phyloP scores from a whole-genome alignment of 2,888 invertebrate genomes.

The Cephus sareptanus region DNA sequence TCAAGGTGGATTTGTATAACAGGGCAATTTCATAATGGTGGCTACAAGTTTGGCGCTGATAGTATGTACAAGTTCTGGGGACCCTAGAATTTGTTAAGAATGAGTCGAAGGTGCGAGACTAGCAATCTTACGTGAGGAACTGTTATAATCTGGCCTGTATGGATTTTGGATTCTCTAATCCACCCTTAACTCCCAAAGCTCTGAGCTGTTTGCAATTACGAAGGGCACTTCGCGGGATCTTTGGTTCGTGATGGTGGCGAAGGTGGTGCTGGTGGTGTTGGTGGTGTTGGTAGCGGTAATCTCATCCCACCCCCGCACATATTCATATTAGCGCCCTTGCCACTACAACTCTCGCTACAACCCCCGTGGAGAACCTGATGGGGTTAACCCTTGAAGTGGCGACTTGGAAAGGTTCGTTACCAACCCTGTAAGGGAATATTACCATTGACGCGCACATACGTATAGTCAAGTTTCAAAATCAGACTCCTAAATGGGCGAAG shows the following conservation, averaged over 20 bases:
- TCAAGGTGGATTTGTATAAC: not conserved
- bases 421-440: not conserved
- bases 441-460: not conserved
- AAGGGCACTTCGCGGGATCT: constrained; percentile 42
- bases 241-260: constrained; percentile 23
- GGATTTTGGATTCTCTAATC: constrained; percentile 28
- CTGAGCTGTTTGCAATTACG: constrained; percentile 43
- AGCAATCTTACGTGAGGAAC: not conserved
- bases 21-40: not conserved
- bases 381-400: constrained; percentile 9
- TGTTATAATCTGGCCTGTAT: not conserved
- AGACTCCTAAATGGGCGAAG: not conserved
- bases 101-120: not conserved
- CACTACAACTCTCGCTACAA: constrained; percentile 4
- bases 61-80: not conserved
- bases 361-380: constrained; percentile 3
- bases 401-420: not conserved
- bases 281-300: constrained; percentile 23
- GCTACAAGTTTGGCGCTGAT: not conserved
- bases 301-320: constrained; percentile 24
- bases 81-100: not conserved
- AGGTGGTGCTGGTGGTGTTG: constrained; percentile 13
- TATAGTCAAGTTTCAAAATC: not conserved
- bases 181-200: constrained; percentile 27
- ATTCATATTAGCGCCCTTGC: constrained; percentile 36